phyloP scores from a whole-genome alignment of 2,797 vertebrate genomes.

The Serranus cabrilla region DNA sequence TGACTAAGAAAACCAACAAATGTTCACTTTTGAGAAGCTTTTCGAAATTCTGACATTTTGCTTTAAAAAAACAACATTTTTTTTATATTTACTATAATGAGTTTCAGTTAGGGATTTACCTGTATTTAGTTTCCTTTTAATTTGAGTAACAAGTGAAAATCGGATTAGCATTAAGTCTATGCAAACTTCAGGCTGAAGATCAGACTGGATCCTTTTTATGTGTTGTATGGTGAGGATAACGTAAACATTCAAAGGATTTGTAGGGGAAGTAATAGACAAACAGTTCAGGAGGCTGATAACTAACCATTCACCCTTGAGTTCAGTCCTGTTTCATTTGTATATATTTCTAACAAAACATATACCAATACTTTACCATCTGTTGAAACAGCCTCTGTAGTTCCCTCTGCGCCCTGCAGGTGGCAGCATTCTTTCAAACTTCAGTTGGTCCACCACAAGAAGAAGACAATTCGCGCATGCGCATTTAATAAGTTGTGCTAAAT shows the following conservation, averaged over 20 bases:
- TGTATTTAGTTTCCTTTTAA: background rate
- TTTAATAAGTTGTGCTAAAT: rapidly evolving
- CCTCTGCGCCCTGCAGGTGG: conserved; percentile 39
- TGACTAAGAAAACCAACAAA: background rate
- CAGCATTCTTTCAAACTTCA: rapidly evolving
- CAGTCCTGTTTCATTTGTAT: too few relatives aligned
- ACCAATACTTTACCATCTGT: too few relatives aligned
- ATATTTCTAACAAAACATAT: too few relatives aligned
- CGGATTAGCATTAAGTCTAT: background rate
- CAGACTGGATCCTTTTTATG: background rate
- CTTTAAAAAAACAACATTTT: too few relatives aligned
- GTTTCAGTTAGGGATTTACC: background rate
- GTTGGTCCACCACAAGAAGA: background rate
- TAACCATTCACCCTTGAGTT: too few relatives aligned
- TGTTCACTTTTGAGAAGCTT: background rate
- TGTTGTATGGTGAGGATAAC: too few relatives aligned
- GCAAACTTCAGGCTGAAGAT: background rate
- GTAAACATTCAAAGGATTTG: too few relatives aligned
- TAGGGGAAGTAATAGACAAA: too few relatives aligned
- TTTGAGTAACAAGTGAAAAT: background rate
- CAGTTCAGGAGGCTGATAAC: too few relatives aligned
- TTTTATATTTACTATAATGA: too few relatives aligned
- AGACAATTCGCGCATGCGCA: conserved; percentile 51
- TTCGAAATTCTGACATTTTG: too few relatives aligned
- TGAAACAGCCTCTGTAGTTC: background rate